Evolutionary conservation across 2,888 invertebrate species (phyloP), one percentile per base, ranked within the genome.

Genomic region (Dryococelus australis): DNA sequence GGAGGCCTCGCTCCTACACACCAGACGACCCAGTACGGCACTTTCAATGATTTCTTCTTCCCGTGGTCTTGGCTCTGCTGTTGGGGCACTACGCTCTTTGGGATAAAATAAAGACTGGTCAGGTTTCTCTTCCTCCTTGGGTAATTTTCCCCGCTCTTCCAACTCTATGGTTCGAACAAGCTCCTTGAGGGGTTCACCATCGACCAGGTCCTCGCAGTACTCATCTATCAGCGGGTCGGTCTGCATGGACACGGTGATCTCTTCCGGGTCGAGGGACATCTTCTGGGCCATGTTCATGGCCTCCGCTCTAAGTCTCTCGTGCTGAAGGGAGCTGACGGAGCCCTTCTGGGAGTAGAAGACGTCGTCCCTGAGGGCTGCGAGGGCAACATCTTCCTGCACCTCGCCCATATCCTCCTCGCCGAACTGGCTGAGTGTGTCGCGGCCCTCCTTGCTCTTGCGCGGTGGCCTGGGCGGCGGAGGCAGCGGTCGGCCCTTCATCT

Each of bases 391-490:
- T 35, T 83, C 80, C 12, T 27, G 27, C 20, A 86, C 84, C 8
- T 86, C 88, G 27, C 84, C 28, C 12, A 43, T 26, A 20, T 81
- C 81, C 43, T 86, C 89, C 53, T 87, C 88, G 35, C 65, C 51
- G n/a, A 26, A 65, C 26, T 80, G 81, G 13, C 84, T 85, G 16
- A 53, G 20, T 12, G 81, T 43, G 24, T 53, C 86, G 87, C 87
- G 43, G 78, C 84, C 86, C 91, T 88, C 91, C 92, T 89, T 92
- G 93, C 88, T 93, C 35, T 94, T 94, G 89, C 97, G 94, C 0
- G 97, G 97, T 78, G 97, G 97, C 88, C 97, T 93, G 2, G 98
- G 98, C 0, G 98, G 98, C 8, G 98, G 96, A 0, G 98, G 98
- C 89, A 98, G 92, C 0, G 98, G 98, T 89, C 98, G 94, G 90